Evolutionary conservation across 2,888 invertebrate genomes (phyloP).

Genomic region (Agrochola lota): DNA sequence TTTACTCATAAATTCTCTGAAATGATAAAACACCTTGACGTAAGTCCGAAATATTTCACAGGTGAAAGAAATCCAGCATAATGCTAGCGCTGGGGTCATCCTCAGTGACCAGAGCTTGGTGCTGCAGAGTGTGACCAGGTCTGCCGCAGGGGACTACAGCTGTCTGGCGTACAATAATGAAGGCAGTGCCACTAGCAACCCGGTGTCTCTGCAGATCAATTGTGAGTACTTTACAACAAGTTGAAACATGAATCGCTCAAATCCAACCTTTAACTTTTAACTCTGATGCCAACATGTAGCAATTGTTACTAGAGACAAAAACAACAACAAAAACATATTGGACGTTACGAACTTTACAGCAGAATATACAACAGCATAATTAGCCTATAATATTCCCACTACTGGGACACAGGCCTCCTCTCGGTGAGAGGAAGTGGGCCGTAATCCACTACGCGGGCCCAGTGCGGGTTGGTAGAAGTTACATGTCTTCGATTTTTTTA

Average conservation of each 20-base stretch:
- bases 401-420: too few species aligned
- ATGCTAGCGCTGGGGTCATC: conserved; percentile 94
- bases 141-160: conserved; percentile 95
- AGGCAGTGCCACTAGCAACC: conserved; percentile 96
- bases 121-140: conserved; percentile 95
- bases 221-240: conserved; percentile 92
- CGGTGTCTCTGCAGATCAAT: conserved; percentile 95
- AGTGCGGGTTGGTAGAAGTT: too few species aligned
- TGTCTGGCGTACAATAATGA: conserved; percentile 97
- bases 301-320: neutral
- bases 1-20: neutral
- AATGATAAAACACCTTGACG: neutral
- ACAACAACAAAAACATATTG: neutral
- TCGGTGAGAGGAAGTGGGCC: too few species aligned
- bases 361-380: neutral
- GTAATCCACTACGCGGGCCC: too few species aligned
- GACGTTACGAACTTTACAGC: neutral
- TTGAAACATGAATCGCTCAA: neutral
- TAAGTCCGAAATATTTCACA: conserved; percentile 74
- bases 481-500: too few species aligned
- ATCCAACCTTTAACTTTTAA: too few species aligned
- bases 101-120: conserved; percentile 97
- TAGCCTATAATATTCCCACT: too few species aligned
- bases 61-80: conserved; percentile 95
- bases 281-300: neutral